Percentiles rank a stretch among this genome's conserved stretches.
Evolutionary conservation across 2,797 vertebrate genomes (phyloP).

Genomic region (Lepilemur ruficaudatus): DNA sequence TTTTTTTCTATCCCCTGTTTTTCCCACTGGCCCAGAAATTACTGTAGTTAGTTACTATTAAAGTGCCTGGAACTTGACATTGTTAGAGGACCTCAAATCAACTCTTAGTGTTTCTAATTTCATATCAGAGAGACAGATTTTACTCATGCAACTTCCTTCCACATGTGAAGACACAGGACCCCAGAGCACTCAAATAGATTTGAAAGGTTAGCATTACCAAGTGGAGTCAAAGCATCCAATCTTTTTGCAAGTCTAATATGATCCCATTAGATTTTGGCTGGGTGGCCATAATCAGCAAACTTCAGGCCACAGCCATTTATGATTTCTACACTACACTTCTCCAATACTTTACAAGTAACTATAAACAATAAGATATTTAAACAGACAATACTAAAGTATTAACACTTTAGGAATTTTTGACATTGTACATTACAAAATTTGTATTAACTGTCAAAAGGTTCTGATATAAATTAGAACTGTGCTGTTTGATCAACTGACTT

Average conservation of each 20-base stretch:
- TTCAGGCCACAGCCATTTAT: background rate
- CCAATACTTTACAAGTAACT: background rate
- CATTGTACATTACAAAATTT: background rate
- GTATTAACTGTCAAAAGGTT: slow-evolving; percentile 34
- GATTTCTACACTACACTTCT: background rate
- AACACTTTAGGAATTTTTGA: background rate
- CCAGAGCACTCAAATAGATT: slow-evolving; percentile 62
- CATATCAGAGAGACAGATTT: slow-evolving; percentile 19
- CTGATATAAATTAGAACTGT: background rate
- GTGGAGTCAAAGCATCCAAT: slow-evolving; percentile 64
- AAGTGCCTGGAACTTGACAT: slow-evolving; percentile 25
- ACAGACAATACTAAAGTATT: background rate
- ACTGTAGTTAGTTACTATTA: slow-evolving; percentile 41
- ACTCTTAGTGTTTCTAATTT: slow-evolving; percentile 55
- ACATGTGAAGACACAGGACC: slow-evolving; percentile 70
- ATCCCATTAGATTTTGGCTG: slow-evolving; percentile 75
- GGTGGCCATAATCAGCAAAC: background rate
- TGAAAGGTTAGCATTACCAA: slow-evolving; percentile 76
- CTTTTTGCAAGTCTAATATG: slow-evolving; percentile 27
- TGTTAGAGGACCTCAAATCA: slow-evolving; percentile 23
- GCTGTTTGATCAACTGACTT: background rate
- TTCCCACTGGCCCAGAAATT: slow-evolving; percentile 38
- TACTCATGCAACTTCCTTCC: slow-evolving; percentile 72
- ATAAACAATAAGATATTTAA: slow-evolving; percentile 45
- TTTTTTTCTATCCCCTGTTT: slow-evolving; percentile 29